Percentiles rank a stretch among this genome's conserved stretches.
These are phyloP conservation scores for Rotaria sp. DNA, from an alignment of 2,888 invertebrate genomes.

Conservation along the genomic window DNA sequence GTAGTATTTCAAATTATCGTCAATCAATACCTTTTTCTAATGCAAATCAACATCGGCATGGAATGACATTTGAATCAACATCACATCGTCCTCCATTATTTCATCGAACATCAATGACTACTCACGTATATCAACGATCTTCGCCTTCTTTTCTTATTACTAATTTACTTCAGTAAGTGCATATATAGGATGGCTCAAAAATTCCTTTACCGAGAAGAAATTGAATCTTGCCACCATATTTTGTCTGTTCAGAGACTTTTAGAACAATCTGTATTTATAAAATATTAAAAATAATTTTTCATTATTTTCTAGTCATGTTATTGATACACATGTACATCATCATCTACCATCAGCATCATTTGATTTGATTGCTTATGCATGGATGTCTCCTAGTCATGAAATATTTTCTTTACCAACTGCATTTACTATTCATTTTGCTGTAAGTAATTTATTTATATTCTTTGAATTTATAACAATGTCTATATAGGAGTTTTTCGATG, in stretches of 20 bases:
- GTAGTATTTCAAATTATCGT: not conserved
- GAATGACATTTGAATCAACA: not conserved
- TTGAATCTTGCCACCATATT: no score
- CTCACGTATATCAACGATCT: not conserved
- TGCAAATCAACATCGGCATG: not conserved
- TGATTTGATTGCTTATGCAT: not conserved
- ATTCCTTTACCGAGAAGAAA: no score
- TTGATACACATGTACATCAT: not conserved
- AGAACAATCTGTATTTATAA: no score
- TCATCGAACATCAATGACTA: constrained; percentile 1
- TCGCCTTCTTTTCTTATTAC: not conserved
- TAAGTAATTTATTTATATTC: not conserved
- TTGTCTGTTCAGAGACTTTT: no score
- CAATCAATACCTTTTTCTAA: not conserved
- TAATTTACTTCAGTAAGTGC: not conserved
- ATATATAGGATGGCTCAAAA: not conserved
- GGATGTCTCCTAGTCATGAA: not conserved
- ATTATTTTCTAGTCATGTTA: not conserved
- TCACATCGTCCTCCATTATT: not conserved
- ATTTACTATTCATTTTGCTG: not conserved
- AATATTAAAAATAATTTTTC: no score
- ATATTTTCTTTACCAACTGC: not conserved
- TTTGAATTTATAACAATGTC: not conserved
- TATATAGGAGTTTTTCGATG: not conserved
- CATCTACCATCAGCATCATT: not conserved